Base-by-base conservation (phyloP, 2,888 invertebrate genomes). In the Icerya purchasi region DNA sequence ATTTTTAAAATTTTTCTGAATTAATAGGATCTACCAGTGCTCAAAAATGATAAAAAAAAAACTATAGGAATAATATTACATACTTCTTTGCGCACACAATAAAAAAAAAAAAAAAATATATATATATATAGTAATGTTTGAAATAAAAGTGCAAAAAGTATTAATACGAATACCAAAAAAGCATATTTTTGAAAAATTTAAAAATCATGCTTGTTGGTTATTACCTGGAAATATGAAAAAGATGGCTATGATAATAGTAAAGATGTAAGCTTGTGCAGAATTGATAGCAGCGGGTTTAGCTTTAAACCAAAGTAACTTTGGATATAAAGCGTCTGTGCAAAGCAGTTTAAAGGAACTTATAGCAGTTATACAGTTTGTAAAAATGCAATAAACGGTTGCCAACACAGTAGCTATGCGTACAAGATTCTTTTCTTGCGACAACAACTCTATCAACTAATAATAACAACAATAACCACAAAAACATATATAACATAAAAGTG, bases 161-260 rank as follows among this genome's bases (percentile, higher is more conserved):
- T n/a, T n/a, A n/a, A n/a, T n/a, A n/a, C n/a, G n/a, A n/a, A n/a
- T n/a, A n/a, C n/a, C n/a, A n/a, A n/a, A n/a, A n/a, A n/a, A n/a
- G n/a, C n/a, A n/a, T n/a, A n/a, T n/a, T n/a, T n/a, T n/a, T n/a
- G n/a, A n/a, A n/a, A n/a, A n/a, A n/a, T n/a, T n/a, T n/a, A n/a
- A n/a, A n/a, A n/a, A n/a, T n/a, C n/a, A n/a, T n/a, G n/a, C n/a
- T n/a, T n/a, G n/a, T n/a, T n/a, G n/a, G n/a, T 36, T 14, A 14
- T 19, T 61, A 62, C 61, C 61, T 21, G 61, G 61, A 22, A 61
- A 22, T 19, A 61, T 52, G 57, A 61, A 61, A 22, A 61, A 36
- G 36, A 61, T 51, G 36, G 58, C 61, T 54, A 61, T 61, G 52
- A 57, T 36, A 5, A 58, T 61, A 23, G 60, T 54, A 21, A 59